Evolutionary conservation across 1,140 invertebrate genomes (phyloP), one percentile per base, ranked within the genome.

Genomic region (Andrena cerasifolii): DNA sequence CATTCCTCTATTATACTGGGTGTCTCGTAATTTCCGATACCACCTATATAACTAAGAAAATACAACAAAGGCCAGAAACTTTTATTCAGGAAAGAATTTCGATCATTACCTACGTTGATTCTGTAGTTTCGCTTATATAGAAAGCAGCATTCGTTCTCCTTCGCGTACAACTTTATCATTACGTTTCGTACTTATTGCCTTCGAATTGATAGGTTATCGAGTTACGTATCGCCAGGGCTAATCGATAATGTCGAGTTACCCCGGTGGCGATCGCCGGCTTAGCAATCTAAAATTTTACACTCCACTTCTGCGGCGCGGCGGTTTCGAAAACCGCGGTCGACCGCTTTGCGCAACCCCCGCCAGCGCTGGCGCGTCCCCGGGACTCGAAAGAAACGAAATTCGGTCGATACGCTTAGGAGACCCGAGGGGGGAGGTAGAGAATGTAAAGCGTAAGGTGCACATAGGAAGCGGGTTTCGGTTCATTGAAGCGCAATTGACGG

Each of bases 211-310:
- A 3, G 16, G 36, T 16, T 21, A 53, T 33, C 12, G 6, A 33
- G 21, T 31, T 54, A 14, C 18, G 12, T 54, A 53, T 49, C 59
- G 28, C 63, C 43, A n/a, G 26, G 28, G 40, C 24, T 54, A 79
- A 75, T 79, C 68, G 51, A 78, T 82, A 68, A 78, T 68, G 16
- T 24, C 51, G 33, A 65, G 12, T 31, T 63, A 24, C 43, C 26
- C 28, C 51, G 21, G n/a, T 21, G 54, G 4, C 53, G 26, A 51
- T 54, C 53, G 31, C 47, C 54, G 45, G 40, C 40, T 45, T 49
- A 36, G 12, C 61, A 68, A 67, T 65, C 67, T 28, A 67, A 73
- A 78, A 78, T 82, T 78, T 82, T 53, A 73, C 49, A 72, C 61
- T 68, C 28, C 28, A 74, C 56, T 78, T 71, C 56, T 28, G 16